Conservation (phyloP, 2,113 vertebrate species). For the Fregata magnificens region DNA sequence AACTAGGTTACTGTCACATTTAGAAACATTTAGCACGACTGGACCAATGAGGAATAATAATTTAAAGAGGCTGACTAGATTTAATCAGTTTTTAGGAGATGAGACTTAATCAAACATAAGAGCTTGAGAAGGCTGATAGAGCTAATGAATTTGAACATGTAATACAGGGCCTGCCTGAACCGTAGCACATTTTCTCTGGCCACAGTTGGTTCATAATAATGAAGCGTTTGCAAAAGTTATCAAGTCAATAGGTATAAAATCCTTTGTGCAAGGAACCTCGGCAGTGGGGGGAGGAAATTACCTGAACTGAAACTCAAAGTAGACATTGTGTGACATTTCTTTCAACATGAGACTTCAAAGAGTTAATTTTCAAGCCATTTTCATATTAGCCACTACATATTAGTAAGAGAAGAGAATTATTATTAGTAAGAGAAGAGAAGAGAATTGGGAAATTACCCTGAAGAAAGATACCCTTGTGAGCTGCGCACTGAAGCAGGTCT, state of each 20-base stretch:
- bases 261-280: not conserved
- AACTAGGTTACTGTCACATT: conserved; percentile 51
- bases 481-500: not conserved
- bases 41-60: conserved; percentile 15
- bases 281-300: not conserved
- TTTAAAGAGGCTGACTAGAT: not conserved
- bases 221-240: not conserved
- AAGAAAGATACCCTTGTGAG: not conserved
- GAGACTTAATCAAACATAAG: conserved; percentile 28
- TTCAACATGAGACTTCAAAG: not conserved
- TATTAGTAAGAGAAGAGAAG: no score
- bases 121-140: not conserved
- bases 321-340: not conserved
- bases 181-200: not conserved
- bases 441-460: not conserved
- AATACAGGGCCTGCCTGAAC: not conserved
- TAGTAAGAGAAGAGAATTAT: not conserved
- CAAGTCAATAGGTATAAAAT: not conserved
- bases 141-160: not conserved
- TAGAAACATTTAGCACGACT: conserved; percentile 17
- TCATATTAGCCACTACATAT: not conserved
- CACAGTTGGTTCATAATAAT: not conserved
- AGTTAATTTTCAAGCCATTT: not conserved
- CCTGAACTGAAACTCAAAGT: not conserved
- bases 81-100: conserved; percentile 41